Evolutionary conservation across 1,140 invertebrate species (phyloP).

Genomic region (Drusus annulatus): DNA sequence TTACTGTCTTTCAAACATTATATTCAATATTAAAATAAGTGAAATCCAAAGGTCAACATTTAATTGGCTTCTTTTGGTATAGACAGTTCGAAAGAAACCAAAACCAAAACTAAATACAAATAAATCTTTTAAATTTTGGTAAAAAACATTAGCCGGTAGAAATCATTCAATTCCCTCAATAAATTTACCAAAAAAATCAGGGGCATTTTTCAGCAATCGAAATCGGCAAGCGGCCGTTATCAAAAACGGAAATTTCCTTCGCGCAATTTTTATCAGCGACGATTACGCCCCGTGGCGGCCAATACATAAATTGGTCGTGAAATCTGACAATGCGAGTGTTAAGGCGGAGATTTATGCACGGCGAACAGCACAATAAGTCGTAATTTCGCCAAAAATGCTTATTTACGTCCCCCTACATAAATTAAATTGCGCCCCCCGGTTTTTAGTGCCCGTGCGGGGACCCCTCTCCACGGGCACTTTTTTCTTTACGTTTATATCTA

Average conservation of each 20-base stretch:
- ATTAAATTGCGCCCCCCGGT: conserved; percentile 47
- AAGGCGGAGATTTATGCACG: conserved; percentile 56
- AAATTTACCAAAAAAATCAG: too few species aligned
- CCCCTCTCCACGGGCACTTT: not conserved
- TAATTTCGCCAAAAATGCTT: conserved; percentile 59
- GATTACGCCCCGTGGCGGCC: conserved; percentile 41
- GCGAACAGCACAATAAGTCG: conserved; percentile 57
- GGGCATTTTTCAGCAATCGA: not conserved
- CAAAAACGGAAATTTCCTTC: conserved; percentile 16
- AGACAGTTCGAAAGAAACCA: too few species aligned
- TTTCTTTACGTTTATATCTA: not conserved
- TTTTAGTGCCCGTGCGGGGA: conserved; percentile 25
- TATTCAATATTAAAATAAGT: too few species aligned
- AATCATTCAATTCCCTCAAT: too few species aligned
- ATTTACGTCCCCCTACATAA: conserved; percentile 56
- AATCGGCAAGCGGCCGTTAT: not conserved
- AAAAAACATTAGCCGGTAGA: too few species aligned
- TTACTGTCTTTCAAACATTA: too few species aligned
- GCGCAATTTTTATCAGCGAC: conserved; percentile 8
- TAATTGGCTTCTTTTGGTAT: too few species aligned
- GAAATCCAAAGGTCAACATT: too few species aligned
- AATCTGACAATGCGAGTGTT: conserved; percentile 57
- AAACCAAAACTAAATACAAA: too few species aligned
- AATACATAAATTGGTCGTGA: conserved; percentile 58
- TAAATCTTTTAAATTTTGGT: too few species aligned